A percentile compares a stretch with the other conserved stretches of the same genome.
Evolutionary conservation across 2,888 invertebrate species (phyloP).

Genomic region (Eilema caniola): DNA sequence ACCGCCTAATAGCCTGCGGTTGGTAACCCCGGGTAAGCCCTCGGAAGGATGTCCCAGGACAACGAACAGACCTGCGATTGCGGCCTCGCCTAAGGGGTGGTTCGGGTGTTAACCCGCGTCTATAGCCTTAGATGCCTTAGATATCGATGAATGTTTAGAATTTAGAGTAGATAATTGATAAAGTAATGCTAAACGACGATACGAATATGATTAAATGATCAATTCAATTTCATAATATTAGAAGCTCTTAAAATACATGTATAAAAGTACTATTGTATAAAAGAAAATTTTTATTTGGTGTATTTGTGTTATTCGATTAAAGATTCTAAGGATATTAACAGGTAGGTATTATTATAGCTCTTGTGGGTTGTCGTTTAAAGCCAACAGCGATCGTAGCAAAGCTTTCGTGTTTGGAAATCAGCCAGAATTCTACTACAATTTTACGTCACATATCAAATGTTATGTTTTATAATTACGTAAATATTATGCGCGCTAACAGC

Average conservation of each 20-base stretch:
- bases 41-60: too few species aligned
- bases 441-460: constrained; percentile 33
- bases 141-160: too few species aligned
- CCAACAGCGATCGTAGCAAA: constrained; percentile 46
- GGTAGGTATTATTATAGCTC: constrained; percentile 31
- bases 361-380: constrained; percentile 37
- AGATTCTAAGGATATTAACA: background rate
- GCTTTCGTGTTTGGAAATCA: constrained; percentile 59
- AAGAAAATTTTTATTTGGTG: background rate
- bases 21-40: too few species aligned
- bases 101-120: too few species aligned
- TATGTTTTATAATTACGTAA: background rate
- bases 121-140: too few species aligned
- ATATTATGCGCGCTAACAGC: background rate
- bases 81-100: too few species aligned
- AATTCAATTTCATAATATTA: background rate
- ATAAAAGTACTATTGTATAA: too few species aligned
- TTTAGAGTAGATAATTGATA: constrained; percentile 13
- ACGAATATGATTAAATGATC: background rate
- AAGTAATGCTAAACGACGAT: constrained; percentile 19
- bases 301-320: background rate
- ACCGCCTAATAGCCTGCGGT: too few species aligned
- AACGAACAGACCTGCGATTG: too few species aligned
- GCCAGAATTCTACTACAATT: constrained; percentile 55
- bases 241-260: background rate